phyloP scores from a whole-genome alignment of 2,113 vertebrate species.

The Malurus cyaneus region DNA sequence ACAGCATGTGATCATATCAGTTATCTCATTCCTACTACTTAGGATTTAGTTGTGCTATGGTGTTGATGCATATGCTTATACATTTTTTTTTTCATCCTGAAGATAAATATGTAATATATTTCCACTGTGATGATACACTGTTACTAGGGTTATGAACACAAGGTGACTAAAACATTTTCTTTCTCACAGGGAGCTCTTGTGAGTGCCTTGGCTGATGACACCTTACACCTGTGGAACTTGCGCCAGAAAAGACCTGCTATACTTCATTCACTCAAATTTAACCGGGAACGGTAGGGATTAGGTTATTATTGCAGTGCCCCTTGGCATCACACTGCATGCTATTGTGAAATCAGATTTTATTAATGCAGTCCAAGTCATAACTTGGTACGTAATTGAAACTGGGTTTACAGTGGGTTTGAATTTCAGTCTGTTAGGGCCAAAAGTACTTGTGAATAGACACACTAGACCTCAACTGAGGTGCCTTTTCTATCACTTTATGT shows the following conservation, averaged over 20 bases:
- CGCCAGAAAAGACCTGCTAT: conserved; percentile 98
- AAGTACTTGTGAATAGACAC: background rate
- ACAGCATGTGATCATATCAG: background rate
- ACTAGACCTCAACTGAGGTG: background rate
- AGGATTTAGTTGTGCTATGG: background rate
- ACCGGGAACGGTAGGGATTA: conserved; percentile 89
- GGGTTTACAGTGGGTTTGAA: background rate
- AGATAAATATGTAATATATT: background rate
- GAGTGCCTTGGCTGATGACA: conserved; percentile 98
- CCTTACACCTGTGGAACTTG: conserved; percentile 97
- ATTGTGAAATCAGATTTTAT: background rate
- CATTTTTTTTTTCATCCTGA: background rate
- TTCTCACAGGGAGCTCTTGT: conserved; percentile 91
- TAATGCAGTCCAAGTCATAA: background rate
- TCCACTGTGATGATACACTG: background rate
- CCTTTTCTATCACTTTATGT: background rate
- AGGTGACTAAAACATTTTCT: background rate
- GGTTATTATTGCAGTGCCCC: background rate
- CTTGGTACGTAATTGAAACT: background rate
- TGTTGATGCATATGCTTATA: background rate
- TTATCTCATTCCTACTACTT: background rate
- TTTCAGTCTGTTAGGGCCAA: background rate
- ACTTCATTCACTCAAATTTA: conserved; percentile 98
- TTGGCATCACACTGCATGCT: accelerated
- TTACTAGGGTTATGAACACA: background rate